A percentile compares a stretch with the other conserved stretches of the same genome.
phyloP scores from a whole-genome alignment of 2,113 vertebrate genomes.

The Tamias sibiricus region DNA sequence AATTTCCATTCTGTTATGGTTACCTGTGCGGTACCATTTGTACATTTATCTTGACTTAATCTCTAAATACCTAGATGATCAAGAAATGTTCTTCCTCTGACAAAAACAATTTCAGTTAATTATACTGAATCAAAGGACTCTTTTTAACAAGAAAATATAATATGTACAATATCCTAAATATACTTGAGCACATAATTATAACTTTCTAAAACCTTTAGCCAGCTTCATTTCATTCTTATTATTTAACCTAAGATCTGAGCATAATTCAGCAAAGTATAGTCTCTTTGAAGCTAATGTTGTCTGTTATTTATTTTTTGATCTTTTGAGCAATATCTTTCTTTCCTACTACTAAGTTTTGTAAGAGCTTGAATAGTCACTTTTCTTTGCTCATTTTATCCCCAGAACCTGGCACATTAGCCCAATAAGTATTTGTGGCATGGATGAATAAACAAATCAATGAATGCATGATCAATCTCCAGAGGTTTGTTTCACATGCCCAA shows the following conservation, averaged over 20 bases:
- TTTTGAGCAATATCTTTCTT: not conserved
- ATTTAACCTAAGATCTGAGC: not conserved
- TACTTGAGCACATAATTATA: not conserved
- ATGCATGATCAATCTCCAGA: not conserved
- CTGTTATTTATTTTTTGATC: not conserved
- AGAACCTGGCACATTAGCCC: not conserved
- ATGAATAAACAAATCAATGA: not conserved
- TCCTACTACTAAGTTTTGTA: not conserved
- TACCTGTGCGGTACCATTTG: not conserved
- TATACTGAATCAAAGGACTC: not conserved
- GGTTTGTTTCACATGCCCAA: not conserved
- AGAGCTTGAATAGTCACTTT: not conserved
- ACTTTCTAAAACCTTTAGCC: not conserved
- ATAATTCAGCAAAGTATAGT: not conserved
- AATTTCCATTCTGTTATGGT: not conserved
- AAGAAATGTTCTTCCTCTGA: not conserved
- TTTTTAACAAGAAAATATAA: conserved; percentile 10
- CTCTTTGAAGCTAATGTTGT: not conserved
- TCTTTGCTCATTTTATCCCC: not conserved
- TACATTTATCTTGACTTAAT: conserved; percentile 28
- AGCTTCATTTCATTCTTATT: not conserved
- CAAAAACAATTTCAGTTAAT: conserved; percentile 36
- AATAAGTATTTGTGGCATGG: conserved; percentile 16
- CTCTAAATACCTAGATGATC: conserved; percentile 21
- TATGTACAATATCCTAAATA: not conserved